Evolutionary conservation across 2,113 vertebrate genomes (phyloP).

Genomic region (Baryphthengus martii): DNA sequence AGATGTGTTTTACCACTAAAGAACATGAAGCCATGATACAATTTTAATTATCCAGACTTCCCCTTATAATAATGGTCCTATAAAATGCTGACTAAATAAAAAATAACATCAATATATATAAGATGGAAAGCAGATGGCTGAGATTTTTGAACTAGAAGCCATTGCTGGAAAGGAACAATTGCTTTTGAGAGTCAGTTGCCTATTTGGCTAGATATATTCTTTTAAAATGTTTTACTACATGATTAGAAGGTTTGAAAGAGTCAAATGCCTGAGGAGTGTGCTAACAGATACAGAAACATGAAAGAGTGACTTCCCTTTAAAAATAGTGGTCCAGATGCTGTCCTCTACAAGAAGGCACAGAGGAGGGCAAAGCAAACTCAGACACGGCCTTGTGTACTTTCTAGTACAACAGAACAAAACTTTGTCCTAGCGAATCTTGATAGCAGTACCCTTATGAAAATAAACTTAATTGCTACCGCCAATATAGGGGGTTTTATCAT

Average conservation of each 20-base stretch:
- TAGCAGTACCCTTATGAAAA: neutral
- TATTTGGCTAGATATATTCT: constrained; percentile 35
- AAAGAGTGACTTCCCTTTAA: constrained; percentile 21
- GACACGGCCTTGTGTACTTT: neutral
- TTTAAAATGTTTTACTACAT: constrained; percentile 58
- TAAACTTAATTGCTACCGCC: neutral
- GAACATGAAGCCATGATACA: neutral
- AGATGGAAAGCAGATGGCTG: constrained; percentile 68
- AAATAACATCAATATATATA: constrained; percentile 61
- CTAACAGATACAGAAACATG: constrained; percentile 37
- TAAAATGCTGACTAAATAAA: constrained; percentile 40
- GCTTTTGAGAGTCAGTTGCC: constrained; percentile 10
- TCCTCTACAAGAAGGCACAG: neutral
- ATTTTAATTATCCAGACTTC: constrained; percentile 33
- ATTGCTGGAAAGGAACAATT: constrained; percentile 31
- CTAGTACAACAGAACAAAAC: neutral
- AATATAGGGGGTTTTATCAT: neutral
- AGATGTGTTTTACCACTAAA: constrained; percentile 32
- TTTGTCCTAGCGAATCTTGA: neutral
- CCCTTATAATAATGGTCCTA: neutral
- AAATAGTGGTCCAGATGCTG: neutral
- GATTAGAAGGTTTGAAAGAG: constrained; percentile 35
- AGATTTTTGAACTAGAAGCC: constrained; percentile 48
- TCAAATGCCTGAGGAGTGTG: neutral
- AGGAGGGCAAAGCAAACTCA: neutral